Percentiles rank a stretch among this genome's conserved stretches.
phyloP scores from a whole-genome alignment of 2,888 invertebrate species.

The Xestoiulus laeticollis region DNA sequence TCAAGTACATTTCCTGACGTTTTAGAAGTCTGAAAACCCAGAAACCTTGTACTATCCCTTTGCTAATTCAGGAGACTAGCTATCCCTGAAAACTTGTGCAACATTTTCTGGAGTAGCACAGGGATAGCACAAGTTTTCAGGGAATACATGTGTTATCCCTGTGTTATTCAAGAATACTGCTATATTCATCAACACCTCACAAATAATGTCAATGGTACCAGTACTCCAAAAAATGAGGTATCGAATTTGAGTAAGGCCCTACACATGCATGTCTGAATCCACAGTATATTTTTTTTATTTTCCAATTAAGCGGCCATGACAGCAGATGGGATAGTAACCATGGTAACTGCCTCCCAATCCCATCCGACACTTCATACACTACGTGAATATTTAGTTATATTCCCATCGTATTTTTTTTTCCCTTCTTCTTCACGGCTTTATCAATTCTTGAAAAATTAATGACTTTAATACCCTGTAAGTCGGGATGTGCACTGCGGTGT shows the following conservation, averaged over 20 bases:
- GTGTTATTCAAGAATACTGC: too few species aligned
- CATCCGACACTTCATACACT: constrained; percentile 17
- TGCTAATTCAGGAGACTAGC: too few species aligned
- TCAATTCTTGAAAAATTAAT: constrained; percentile 36
- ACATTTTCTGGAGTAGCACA: too few species aligned
- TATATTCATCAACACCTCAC: too few species aligned
- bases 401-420: constrained; percentile 26
- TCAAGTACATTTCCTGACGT: too few species aligned
- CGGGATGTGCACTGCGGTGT: constrained; percentile 20
- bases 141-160: too few species aligned
- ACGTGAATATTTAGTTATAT: constrained; percentile 26
- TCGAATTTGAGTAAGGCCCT: background rate
- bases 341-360: constrained; percentile 43
- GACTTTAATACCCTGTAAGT: constrained; percentile 41
- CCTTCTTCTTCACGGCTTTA: constrained; percentile 26
- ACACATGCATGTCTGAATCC: background rate
- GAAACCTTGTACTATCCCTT: too few species aligned
- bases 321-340: constrained; percentile 47
- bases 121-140: too few species aligned
- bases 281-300: constrained; percentile 44
- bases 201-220: too few species aligned
- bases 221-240: too few species aligned
- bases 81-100: too few species aligned
- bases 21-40: too few species aligned
- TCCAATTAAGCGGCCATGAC: constrained; percentile 47